A percentile compares a stretch with the other conserved stretches of the same genome.
These are phyloP conservation scores for Daboia siamensis DNA, from an alignment of 2,113 vertebrate species.

Conservation along the genomic window DNA sequence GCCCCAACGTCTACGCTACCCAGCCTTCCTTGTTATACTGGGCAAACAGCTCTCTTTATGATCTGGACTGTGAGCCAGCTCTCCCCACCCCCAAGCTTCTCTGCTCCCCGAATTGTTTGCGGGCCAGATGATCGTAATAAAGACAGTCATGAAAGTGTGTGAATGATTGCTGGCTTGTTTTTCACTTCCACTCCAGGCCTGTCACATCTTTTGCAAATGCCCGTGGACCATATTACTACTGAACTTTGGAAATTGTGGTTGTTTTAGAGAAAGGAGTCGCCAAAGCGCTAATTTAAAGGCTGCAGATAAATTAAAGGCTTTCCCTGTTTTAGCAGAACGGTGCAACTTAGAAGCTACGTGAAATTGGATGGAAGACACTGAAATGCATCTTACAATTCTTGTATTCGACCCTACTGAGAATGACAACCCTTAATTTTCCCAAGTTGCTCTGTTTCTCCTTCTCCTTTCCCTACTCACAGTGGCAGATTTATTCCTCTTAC, in stretches of 20 bases:
- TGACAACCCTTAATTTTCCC: not conserved
- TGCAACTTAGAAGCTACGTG: no score
- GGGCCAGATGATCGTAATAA: no score
- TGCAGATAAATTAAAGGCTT: not conserved
- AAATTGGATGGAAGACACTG: not conserved
- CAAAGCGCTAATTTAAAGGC: not conserved
- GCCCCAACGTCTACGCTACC: not conserved
- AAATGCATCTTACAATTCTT: not conserved
- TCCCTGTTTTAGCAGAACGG: not conserved
- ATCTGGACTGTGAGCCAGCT: not conserved
- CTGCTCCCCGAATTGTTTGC: not conserved
- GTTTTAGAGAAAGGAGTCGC: not conserved
- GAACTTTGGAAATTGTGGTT: no score
- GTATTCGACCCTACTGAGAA: not conserved
- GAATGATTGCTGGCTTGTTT: not conserved
- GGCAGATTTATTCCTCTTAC: slow-evolving; percentile 45
- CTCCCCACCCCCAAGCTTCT: not conserved
- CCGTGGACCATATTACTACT: not conserved
- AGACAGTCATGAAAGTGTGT: not conserved
- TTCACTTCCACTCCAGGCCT: not conserved
- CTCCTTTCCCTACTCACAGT: not conserved
- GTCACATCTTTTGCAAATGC: not conserved
- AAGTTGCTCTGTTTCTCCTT: not conserved
- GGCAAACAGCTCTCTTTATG: not conserved
- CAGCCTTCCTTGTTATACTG: not conserved